Base-by-base conservation (phyloP, 1,140 invertebrate species). In the Ceratitis capitata region DNA sequence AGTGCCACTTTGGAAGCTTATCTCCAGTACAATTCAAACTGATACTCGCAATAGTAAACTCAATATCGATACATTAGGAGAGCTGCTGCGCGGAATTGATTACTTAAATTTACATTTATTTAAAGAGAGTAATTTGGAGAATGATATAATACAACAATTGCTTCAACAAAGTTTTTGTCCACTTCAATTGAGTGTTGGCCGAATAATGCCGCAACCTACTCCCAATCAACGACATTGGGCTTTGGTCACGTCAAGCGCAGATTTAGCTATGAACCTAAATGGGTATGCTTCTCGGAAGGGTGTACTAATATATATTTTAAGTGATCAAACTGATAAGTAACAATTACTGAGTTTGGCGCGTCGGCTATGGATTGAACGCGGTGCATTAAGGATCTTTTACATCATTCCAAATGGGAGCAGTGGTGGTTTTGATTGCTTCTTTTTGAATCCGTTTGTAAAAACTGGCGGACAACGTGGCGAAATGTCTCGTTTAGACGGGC, bases 381-480 rank as follows among this genome's bases (percentile, higher is more conserved):
- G 58, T 10, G 74, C 85, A 6, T 78, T 84, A 29, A 35, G 45
- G 49, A 83, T 85, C 9, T 78, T 83, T 35, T 86, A 85, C 42
- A 47, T 86, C 12, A 78, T 49, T 14, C 56, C 45, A 4, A 53
- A 47, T 49, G 16, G 2, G 14, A 35, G 12, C 39, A 26, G 26
- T 78, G 12, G 12, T n/a, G 10, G 39, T 19, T 12, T 19, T 47
- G 69, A 45, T 14, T 78, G 69, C 5, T 26, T 42, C 16, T 86
- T 85, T 61, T 83, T 69, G 45, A 85, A 86, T 85, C 86, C 86
- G 9, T 86, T 86, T 61, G 29, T 35, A n/a, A 42, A 9, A 45
- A n/a, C 2, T 6, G 64, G 82, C 39, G 9, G 3, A 6, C 35
- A 56, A 14, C 39, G 35, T 35, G 86, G 86, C 47, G 32, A 61